A percentile compares a stretch with the other conserved stretches of the same genome.
These are phyloP conservation scores for Prietella phreatophila DNA, from an alignment of 2,113 vertebrate genomes.

Conservation along the genomic window DNA sequence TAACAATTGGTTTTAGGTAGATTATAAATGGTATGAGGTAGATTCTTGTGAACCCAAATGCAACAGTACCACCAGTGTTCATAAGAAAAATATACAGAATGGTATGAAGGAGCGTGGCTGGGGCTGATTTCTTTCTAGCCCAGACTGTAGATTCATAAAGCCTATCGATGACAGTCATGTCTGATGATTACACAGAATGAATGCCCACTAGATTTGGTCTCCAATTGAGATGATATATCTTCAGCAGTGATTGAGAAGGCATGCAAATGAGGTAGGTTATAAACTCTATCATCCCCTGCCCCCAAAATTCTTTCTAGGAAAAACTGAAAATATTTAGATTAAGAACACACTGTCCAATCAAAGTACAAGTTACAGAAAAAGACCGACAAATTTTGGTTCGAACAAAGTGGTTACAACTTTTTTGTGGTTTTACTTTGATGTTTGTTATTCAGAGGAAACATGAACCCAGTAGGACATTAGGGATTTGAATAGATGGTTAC, in stretches of 20 bases:
- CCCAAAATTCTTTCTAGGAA: background rate
- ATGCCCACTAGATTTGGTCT: no score
- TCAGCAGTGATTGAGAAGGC: background rate
- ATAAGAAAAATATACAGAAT: background rate
- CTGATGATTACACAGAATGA: background rate
- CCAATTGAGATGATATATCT: background rate
- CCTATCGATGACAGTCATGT: background rate
- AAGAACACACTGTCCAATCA: background rate
- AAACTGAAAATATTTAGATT: background rate
- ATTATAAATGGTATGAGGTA: background rate
- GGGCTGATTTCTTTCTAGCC: background rate
- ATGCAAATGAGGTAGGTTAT: background rate
- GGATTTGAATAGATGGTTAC: background rate
- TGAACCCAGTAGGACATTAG: background rate
- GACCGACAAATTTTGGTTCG: background rate
- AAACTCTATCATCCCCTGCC: background rate
- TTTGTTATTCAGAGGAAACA: background rate
- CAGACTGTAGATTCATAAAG: background rate
- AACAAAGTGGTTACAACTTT: background rate
- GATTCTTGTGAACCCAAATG: background rate
- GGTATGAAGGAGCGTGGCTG: background rate
- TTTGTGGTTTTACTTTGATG: background rate
- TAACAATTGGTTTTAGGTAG: background rate
- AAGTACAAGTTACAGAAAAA: background rate
- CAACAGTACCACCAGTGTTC: background rate